These are phyloP conservation scores for Platysteira castanea DNA, from an alignment of 2,113 vertebrate genomes.

Conservation along the genomic window DNA sequence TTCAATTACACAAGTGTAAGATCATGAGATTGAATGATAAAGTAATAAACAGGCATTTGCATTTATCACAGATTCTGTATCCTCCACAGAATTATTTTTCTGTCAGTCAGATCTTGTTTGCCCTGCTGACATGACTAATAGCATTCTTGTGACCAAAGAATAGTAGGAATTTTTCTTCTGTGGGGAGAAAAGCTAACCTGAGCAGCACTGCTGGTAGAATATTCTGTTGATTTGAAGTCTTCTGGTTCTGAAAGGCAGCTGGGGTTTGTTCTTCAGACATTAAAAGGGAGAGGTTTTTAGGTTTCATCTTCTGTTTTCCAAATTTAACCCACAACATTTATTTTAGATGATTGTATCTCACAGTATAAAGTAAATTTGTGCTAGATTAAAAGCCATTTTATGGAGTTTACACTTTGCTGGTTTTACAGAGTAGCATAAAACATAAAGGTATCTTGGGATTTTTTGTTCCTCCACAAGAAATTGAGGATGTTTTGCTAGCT, in stretches of 20 bases:
- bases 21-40: not conserved
- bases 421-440: constrained; percentile 51
- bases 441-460: constrained; percentile 34
- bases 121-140: not conserved
- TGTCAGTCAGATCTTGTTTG: not conserved
- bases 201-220: not conserved
- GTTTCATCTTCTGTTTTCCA: not conserved
- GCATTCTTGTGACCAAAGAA: not conserved
- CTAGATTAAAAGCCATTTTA: constrained; percentile 52
- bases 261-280: not conserved
- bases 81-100: not conserved
- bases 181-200: not conserved
- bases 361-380: constrained; percentile 17
- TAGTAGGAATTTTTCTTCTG: not conserved
- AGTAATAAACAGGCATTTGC: not conserved
- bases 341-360: not conserved
- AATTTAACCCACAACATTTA: not conserved
- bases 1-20: not conserved
- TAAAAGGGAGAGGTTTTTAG: not conserved
- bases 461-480: constrained; percentile 42
- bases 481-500: constrained; percentile 34
- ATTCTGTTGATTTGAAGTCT: not conserved
- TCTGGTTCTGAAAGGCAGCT: not conserved
- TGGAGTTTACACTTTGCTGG: constrained; percentile 51
- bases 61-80: not conserved